Conservation (phyloP, 2,888 invertebrate genomes). For the Phasia obesa region DNA sequence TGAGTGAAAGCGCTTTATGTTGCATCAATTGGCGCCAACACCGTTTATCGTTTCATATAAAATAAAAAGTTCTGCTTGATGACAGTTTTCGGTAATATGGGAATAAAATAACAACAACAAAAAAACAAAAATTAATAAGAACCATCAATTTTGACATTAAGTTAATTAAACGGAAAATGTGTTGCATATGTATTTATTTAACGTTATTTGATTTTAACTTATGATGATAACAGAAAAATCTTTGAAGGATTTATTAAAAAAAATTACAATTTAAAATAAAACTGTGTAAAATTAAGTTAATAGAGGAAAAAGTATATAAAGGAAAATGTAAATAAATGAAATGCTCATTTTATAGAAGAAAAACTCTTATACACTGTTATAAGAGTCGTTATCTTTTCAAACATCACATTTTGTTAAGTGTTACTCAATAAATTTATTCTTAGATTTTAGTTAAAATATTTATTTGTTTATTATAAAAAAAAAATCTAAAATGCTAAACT, state of each 20-base stretch:
- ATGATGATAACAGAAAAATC: not conserved
- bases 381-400: no score
- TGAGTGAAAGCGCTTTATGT: constrained; percentile 60
- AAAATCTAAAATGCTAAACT: no score
- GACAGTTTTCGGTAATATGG: constrained; percentile 50
- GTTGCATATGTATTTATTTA: not conserved
- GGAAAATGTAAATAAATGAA: no score
- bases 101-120: constrained; percentile 27
- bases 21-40: constrained; percentile 66
- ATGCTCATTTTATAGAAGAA: no score
- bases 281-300: no score
- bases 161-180: constrained; percentile 31
- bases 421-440: no score
- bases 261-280: not conserved
- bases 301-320: no score
- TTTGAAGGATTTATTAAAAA: not conserved
- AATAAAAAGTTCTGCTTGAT: constrained; percentile 23
- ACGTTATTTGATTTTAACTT: not conserved
- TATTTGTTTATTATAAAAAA: no score
- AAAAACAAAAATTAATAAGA: constrained; percentile 12
- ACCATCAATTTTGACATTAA: constrained; percentile 51
- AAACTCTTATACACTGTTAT: no score
- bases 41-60: constrained; percentile 49
- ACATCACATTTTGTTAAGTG: no score
- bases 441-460: no score